These are phyloP conservation scores for Rhinophrynus dorsalis DNA, from an alignment of 2,797 vertebrate genomes.

Conservation along the genomic window DNA sequence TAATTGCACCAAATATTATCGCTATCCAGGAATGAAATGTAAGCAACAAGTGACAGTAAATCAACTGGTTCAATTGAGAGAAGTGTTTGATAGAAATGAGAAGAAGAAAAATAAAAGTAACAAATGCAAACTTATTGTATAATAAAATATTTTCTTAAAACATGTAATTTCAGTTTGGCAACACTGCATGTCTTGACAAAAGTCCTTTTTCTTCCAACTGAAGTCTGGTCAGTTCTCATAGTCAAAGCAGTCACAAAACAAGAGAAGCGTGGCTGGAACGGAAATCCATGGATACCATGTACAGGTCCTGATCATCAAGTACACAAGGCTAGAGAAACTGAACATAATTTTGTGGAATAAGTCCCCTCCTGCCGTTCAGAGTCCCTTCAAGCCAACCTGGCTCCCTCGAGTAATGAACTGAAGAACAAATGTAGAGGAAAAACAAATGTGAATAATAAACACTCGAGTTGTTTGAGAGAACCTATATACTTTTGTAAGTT, in stretches of 20 bases:
- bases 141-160: slow-evolving; percentile 17
- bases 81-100: neutral
- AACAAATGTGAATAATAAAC: too few species aligned
- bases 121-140: slow-evolving; percentile 11
- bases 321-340: slow-evolving; percentile 80
- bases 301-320: slow-evolving; percentile 60
- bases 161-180: slow-evolving; percentile 52
- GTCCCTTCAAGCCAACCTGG: slow-evolving; percentile 98
- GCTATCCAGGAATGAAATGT: slow-evolving; percentile 36
- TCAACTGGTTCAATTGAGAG: slow-evolving; percentile 1
- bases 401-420: slow-evolving; percentile 91
- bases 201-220: slow-evolving; percentile 49
- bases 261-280: slow-evolving; percentile 52
- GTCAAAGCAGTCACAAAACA: slow-evolving; percentile 55
- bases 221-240: slow-evolving; percentile 52
- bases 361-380: slow-evolving; percentile 90
- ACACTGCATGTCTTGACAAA: slow-evolving; percentile 45
- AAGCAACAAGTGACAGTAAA: slow-evolving; percentile 23
- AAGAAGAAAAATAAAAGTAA: slow-evolving; percentile 16
- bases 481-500: too few species aligned
- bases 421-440: slow-evolving; percentile 29
- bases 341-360: slow-evolving; percentile 98
- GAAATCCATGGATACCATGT: slow-evolving; percentile 87
- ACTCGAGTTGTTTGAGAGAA: too few species aligned
- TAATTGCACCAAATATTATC: slow-evolving; percentile 15